Base-by-base conservation (phyloP, 2,888 invertebrate genomes). In the Ariolimax columbianus region DNA sequence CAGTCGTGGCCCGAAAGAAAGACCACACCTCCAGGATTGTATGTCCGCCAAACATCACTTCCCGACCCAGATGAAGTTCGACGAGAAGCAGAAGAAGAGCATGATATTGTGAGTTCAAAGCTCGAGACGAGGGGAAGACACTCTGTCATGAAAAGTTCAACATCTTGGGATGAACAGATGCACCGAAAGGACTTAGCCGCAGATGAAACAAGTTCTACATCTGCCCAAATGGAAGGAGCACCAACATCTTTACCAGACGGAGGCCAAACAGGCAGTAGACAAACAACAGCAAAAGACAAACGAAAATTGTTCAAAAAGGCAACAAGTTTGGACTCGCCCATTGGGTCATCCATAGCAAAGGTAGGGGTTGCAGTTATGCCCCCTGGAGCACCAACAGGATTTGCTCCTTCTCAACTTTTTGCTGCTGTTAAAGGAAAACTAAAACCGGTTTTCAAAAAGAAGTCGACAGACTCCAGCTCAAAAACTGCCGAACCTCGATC, bases 391-490 rank as follows among this genome's bases (percentile, higher is more conserved):
- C 91, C 90, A 1, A 89, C 90, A 19, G 89, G 90, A 0, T 88
- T 91, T 33, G 83, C 87, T 0, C 89, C 91, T 14, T 88, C 89
- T 47, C 91, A 91, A 33, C 85, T 92, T 43, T 90, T 92, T 83
- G 90, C 90, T 14, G 87, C 91, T 11, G 88, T 92, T 66, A 91
- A 91, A 82, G 87, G 90, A 26, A 91, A 91, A 82, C 86, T 92
- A n/a, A 89, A 89, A 81, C 90, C 91, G n/a, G 82, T 83, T 40
- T 86, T 89, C 51, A 85, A 86, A 72, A 87, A 84, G 85, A 86
- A 84, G 47, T 70, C 80, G 3, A 30, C 47, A 30, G 80, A 77
- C 6, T 43, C 77, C 11, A 70, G 38, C 30, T 30, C 51, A n/a
- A 77, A 81, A 51, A 33, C 14, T 36, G 17, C 43, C 11, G 59